A percentile compares a stretch with the other conserved stretches of the same genome.
Evolutionary conservation across 1,140 invertebrate genomes (phyloP).

Genomic region (Brachionus rotundiformis): DNA sequence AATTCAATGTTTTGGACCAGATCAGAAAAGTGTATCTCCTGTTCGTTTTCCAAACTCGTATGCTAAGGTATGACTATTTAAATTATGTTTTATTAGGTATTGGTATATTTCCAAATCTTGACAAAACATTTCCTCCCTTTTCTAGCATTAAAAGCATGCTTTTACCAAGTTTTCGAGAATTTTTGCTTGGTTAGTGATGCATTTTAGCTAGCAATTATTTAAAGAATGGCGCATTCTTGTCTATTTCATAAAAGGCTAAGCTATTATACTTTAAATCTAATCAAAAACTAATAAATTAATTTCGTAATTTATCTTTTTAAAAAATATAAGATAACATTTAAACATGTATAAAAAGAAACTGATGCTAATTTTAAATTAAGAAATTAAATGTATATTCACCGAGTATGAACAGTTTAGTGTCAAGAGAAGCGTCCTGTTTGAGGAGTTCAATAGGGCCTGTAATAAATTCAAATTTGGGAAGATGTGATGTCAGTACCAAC

Average conservation of each 20-base stretch:
- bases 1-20: not conserved
- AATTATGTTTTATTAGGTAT: not conserved
- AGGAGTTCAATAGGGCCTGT: not conserved
- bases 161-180: no score
- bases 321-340: no score
- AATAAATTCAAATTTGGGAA: not conserved
- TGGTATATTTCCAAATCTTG: not conserved
- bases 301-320: no score
- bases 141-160: not conserved
- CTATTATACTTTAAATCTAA: not conserved
- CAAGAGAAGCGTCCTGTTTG: conserved; percentile 3
- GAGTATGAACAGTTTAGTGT: conserved; percentile 5
- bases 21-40: not conserved
- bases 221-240: not conserved
- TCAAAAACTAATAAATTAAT: not conserved
- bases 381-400: conserved; percentile 5
- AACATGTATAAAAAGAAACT: no score
- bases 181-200: conserved; percentile 5
- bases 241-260: not conserved
- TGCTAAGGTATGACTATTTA: not conserved
- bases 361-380: no score
- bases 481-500: not conserved
- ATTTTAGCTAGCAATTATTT: not conserved
- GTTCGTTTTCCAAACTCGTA: not conserved
- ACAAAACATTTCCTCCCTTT: not conserved